phyloP scores from a whole-genome alignment of 2,113 vertebrate genomes.

The Lampris megalopsis region DNA sequence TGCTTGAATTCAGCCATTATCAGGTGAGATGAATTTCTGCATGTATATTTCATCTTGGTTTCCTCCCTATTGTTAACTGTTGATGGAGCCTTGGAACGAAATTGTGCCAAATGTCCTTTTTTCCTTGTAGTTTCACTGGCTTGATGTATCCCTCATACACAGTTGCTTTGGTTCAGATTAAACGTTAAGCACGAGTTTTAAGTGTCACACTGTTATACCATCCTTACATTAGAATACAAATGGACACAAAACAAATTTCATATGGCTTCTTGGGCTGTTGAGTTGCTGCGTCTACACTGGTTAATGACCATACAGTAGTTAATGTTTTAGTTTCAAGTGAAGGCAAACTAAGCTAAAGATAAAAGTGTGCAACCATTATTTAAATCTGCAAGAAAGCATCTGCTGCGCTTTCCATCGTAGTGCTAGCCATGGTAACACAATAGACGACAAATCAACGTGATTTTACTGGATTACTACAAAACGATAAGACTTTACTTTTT shows the following conservation, averaged over 20 bases:
- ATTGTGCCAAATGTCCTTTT: neutral
- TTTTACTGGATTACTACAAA: neutral
- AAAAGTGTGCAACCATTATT: neutral
- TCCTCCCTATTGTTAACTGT: neutral
- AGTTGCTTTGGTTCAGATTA: neutral
- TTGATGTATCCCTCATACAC: neutral
- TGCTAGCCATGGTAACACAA: no score
- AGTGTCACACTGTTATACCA: neutral
- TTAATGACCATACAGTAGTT: neutral
- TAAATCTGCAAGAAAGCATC: neutral
- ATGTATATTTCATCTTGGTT: constrained; percentile 1
- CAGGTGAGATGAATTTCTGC: constrained; percentile 86
- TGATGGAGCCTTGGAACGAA: neutral
- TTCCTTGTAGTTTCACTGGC: neutral
- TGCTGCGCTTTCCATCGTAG: neutral
- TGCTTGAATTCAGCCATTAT: constrained; percentile 97
- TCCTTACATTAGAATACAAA: neutral
- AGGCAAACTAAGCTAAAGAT: neutral
- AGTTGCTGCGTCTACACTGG: neutral
- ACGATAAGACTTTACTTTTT: no score
- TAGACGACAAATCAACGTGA: no score
- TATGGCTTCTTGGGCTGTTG: neutral
- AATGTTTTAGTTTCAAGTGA: neutral
- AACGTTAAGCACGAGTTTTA: neutral
- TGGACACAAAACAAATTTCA: neutral